These are phyloP conservation scores for Pipistrellus nathusii DNA, from an alignment of 2,797 vertebrate genomes.

Conservation along the genomic window DNA sequence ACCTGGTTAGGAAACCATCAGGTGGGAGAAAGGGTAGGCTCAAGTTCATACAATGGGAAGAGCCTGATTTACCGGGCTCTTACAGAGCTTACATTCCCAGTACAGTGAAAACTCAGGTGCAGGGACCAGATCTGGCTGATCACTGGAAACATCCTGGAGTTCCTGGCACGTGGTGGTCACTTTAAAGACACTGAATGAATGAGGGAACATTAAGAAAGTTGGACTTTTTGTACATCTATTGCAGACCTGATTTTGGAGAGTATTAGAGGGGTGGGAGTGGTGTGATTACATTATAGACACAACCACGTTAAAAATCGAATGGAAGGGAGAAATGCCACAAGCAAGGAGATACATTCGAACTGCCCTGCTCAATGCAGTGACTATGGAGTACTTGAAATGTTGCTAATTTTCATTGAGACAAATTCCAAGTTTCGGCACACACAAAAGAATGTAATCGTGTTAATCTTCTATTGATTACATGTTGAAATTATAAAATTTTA, in stretches of 20 bases:
- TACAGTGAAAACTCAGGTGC: neutral
- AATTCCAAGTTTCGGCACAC: neutral
- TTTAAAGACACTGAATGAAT: neutral
- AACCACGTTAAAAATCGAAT: neutral
- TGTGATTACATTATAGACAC: neutral
- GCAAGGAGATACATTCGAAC: neutral
- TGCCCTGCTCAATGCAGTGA: neutral
- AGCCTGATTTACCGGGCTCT: neutral
- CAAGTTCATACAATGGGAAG: neutral
- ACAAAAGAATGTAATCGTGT: neutral
- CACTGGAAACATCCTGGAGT: neutral
- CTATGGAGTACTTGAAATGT: neutral
- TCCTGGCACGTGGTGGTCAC: neutral
- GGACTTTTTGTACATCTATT: neutral
- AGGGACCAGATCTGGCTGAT: neutral
- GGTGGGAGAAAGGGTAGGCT: neutral
- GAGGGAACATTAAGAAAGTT: neutral
- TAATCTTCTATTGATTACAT: neutral
- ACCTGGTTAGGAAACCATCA: neutral
- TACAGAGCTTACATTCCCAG: neutral
- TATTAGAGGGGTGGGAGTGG: neutral
- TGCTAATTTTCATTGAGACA: neutral
- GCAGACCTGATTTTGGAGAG: neutral
- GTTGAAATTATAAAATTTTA: constrained; percentile 9
- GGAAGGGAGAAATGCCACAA: neutral